phyloP scores from a whole-genome alignment of 2,113 vertebrate genomes.

The Amphiprion percula region DNA sequence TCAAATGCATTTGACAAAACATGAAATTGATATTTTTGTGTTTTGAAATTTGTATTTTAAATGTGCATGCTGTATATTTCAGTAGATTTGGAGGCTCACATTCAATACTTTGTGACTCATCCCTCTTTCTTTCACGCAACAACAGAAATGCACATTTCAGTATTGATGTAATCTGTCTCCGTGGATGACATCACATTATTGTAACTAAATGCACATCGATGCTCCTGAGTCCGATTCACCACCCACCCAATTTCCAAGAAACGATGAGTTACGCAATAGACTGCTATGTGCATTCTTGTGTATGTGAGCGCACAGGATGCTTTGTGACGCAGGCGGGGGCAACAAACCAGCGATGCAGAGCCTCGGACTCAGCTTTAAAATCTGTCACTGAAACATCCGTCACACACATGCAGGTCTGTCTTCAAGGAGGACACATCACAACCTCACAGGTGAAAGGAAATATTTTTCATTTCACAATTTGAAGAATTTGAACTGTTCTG shows the following conservation, averaged over 20 bases:
- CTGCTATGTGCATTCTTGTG: constrained; percentile 16
- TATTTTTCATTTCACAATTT: neutral
- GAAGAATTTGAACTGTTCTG: neutral
- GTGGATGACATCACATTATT: constrained; percentile 1
- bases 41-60: neutral
- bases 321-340: constrained; percentile 37
- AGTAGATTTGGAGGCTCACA: too few species aligned
- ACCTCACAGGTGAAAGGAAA: constrained; percentile 54
- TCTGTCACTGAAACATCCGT: constrained; percentile 3
- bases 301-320: constrained; percentile 16
- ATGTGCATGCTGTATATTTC: neutral
- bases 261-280: constrained; percentile 9
- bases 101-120: neutral
- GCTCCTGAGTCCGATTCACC: constrained; percentile 11
- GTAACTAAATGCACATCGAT: constrained; percentile 23
- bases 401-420: constrained; percentile 22
- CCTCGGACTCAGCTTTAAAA: constrained; percentile 58
- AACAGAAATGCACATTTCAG: constrained; percentile 3
- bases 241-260: constrained; percentile 16
- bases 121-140: neutral
- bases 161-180: neutral
- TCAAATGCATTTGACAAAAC: neutral
- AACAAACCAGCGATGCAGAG: constrained; percentile 43
- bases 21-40: neutral
- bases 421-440: constrained; percentile 12